Percentiles rank a stretch among this genome's conserved stretches.
phyloP scores from a whole-genome alignment of 2,797 vertebrate genomes.

The Pseudocheirus occidentalis region DNA sequence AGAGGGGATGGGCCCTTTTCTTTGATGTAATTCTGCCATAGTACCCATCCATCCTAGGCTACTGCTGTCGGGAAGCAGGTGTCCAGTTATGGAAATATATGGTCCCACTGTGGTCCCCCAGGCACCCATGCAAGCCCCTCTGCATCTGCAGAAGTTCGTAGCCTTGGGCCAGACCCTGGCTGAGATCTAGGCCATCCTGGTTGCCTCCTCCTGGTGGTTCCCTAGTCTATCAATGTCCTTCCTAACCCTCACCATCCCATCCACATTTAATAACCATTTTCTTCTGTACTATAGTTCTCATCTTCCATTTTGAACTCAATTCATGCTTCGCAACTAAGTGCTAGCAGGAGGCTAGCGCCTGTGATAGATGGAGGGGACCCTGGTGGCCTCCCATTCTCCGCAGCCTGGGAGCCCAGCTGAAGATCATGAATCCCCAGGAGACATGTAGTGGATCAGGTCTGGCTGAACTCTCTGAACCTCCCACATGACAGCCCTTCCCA shows the following conservation, averaged over 20 bases:
- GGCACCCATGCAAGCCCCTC: not conserved
- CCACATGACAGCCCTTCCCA: not conserved
- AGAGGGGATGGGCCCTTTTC: not conserved
- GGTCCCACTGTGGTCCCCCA: not conserved
- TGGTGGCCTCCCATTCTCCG: not conserved
- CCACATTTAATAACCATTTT: not conserved
- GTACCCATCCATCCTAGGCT: not conserved
- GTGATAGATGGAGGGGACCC: not conserved
- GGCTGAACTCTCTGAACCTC: not conserved
- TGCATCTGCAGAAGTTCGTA: not conserved
- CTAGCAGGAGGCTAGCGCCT: not conserved
- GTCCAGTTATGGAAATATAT: not conserved
- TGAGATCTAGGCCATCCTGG: not conserved
- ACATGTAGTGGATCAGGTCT: not conserved
- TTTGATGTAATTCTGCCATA: not conserved
- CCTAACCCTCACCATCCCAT: not conserved
- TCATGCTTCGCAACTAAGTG: not conserved
- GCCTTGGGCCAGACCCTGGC: not conserved
- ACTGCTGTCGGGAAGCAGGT: not conserved
- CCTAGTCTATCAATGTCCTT: not conserved
- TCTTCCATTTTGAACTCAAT: not conserved
- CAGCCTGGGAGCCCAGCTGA: not conserved
- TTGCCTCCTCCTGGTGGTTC: not conserved
- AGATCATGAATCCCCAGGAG: not conserved
- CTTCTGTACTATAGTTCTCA: not conserved